Percentiles rank a stretch among this genome's conserved stretches.
These are phyloP conservation scores for Platalea minor DNA, from an alignment of 2,797 vertebrate species.

Conservation along the genomic window DNA sequence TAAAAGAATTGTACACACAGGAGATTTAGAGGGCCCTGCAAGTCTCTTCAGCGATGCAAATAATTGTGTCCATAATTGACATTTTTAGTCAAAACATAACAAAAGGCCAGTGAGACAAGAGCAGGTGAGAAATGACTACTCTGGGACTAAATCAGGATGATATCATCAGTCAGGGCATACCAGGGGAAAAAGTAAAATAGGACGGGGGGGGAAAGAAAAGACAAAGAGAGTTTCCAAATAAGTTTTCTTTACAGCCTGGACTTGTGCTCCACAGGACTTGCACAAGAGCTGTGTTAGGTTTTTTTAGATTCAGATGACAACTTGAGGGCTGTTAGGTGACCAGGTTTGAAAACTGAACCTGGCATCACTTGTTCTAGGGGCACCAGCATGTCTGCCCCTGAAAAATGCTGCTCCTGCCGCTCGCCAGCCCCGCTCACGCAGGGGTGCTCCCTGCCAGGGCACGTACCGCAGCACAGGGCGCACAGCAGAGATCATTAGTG, in stretches of 20 bases:
- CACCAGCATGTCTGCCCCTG: accelerated
- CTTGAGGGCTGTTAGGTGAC: background rate
- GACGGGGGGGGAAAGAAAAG: background rate
- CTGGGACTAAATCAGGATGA: background rate
- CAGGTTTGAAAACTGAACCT: background rate
- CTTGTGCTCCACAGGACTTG: background rate
- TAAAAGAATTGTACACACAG: background rate
- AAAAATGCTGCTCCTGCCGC: background rate
- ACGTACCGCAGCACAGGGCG: accelerated
- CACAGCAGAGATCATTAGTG: background rate
- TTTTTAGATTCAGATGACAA: background rate
- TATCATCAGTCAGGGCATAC: background rate
- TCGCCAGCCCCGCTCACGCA: accelerated
- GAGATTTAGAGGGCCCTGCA: background rate
- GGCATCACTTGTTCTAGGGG: background rate
- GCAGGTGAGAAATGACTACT: background rate
- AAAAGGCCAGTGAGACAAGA: background rate
- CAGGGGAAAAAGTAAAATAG: background rate
- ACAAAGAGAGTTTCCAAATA: background rate
- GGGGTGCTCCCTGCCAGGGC: background rate
- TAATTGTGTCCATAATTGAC: background rate
- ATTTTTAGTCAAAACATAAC: background rate
- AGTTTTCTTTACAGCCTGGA: background rate
- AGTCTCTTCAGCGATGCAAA: background rate
- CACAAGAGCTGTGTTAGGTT: background rate